These are phyloP conservation scores for Pogonomyrmex californicus DNA, from an alignment of 1,140 invertebrate genomes.

Conservation along the genomic window DNA sequence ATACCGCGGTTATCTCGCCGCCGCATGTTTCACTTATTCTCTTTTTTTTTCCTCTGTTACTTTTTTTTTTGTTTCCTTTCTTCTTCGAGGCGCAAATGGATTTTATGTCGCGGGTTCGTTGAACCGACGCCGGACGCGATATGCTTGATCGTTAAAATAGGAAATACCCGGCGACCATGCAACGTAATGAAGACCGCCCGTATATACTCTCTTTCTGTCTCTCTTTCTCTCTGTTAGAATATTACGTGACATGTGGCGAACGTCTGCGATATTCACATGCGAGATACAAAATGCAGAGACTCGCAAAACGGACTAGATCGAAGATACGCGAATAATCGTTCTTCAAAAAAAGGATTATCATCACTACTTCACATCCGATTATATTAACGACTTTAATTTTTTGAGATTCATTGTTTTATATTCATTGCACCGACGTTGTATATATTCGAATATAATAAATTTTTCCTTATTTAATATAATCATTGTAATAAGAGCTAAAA, in stretches of 20 bases:
- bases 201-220: neutral
- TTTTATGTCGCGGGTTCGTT: constrained; percentile 56
- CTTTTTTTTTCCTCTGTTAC: constrained; percentile 9
- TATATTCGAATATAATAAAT: neutral
- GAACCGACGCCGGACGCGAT: constrained; percentile 44
- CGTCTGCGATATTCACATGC: constrained; percentile 39
- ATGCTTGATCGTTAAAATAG: constrained; percentile 60
- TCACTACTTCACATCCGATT: neutral
- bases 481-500: neutral
- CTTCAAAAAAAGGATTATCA: neutral
- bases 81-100: constrained; percentile 44
- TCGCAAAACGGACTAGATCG: constrained; percentile 33
- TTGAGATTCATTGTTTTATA: neutral
- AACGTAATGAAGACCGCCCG: constrained; percentile 46
- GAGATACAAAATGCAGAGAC: constrained; percentile 38
- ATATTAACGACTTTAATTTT: constrained; percentile 9
- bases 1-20: neutral
- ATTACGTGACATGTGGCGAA: constrained; percentile 37
- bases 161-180: constrained; percentile 50
- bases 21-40: constrained; percentile 26
- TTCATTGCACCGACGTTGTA: neutral
- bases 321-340: constrained; percentile 36
- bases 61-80: constrained; percentile 15
- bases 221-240: constrained; percentile 5
- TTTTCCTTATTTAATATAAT: neutral